A percentile compares a stretch with the other conserved stretches of the same genome.
Evolutionary conservation across 2,113 vertebrate genomes (phyloP).

Genomic region (Plotosus lineatus): DNA sequence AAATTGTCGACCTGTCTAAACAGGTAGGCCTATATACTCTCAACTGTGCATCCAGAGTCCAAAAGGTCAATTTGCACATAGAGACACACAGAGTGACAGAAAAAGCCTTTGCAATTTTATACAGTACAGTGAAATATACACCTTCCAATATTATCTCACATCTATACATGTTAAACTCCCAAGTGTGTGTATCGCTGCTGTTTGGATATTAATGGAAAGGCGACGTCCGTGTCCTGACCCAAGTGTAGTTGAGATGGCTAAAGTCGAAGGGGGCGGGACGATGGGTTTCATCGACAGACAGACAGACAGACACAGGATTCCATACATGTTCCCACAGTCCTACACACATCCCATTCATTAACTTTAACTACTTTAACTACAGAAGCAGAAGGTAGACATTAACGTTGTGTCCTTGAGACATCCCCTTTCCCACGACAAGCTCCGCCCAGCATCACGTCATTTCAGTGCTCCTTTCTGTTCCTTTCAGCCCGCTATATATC

Average conservation of each 20-base stretch:
- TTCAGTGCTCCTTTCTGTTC: slow-evolving; percentile 58
- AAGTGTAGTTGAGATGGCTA: slow-evolving; percentile 10
- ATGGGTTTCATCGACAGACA: slow-evolving; percentile 37
- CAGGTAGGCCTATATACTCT: slow-evolving; percentile 7
- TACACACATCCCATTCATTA: slow-evolving; percentile 65
- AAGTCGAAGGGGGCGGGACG: slow-evolving; percentile 23
- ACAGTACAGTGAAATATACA: too few species aligned
- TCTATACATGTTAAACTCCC: not conserved
- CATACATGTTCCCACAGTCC: slow-evolving; percentile 67
- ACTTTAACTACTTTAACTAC: slow-evolving; percentile 62
- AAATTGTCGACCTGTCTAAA: slow-evolving; percentile 36
- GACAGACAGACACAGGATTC: slow-evolving; percentile 57
- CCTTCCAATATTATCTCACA: slow-evolving; percentile 29
- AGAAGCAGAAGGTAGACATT: slow-evolving; percentile 57
- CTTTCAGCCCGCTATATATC: slow-evolving; percentile 86
- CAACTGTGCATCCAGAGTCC: slow-evolving; percentile 21
- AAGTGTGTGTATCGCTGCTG: not conserved
- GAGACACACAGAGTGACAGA: slow-evolving; percentile 46
- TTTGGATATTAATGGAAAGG: slow-evolving; percentile 19
- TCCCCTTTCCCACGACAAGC: slow-evolving; percentile 49
- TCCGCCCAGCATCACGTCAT: slow-evolving; percentile 31
- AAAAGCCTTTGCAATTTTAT: slow-evolving; percentile 40
- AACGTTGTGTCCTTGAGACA: slow-evolving; percentile 50
- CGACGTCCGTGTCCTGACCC: slow-evolving; percentile 23
- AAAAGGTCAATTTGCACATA: slow-evolving; percentile 53